Conservation (phyloP, 2,797 vertebrate species). For the Oreonectes daqikongensis region DNA sequence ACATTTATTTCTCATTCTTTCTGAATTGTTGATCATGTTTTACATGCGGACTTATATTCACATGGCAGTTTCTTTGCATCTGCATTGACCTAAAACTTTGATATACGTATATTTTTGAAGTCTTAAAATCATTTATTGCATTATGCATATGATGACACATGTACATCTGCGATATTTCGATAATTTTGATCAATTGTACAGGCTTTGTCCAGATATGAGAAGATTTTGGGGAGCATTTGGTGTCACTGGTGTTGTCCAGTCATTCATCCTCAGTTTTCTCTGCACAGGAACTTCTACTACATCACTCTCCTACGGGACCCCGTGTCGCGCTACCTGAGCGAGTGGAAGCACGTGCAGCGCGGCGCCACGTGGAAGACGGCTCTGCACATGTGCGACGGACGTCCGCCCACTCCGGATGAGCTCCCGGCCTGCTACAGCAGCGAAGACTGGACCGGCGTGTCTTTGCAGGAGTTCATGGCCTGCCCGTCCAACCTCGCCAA, state of each 20-base stretch:
- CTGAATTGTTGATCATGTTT: too few species aligned
- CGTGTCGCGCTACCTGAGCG: conserved; percentile 92
- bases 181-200: too few species aligned
- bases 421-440: conserved; percentile 90
- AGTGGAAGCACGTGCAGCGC: conserved; percentile 96
- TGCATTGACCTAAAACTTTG: too few species aligned
- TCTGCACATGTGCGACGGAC: conserved; percentile 93
- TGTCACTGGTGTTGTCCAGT: neutral
- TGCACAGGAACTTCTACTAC: conserved; percentile 93
- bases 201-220: too few species aligned
- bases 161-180: too few species aligned
- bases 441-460: conserved; percentile 93
- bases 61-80: too few species aligned
- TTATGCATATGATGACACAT: too few species aligned
- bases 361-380: conserved; percentile 96
- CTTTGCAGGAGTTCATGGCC: conserved; percentile 88
- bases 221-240: too few species aligned
- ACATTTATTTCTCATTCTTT: too few species aligned
- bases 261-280: neutral
- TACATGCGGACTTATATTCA: too few species aligned
- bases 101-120: too few species aligned
- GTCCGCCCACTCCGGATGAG: conserved; percentile 88
- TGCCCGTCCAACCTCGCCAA: conserved; percentile 92
- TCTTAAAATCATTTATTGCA: too few species aligned
- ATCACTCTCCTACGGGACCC: conserved; percentile 96